Base-by-base conservation (phyloP, 2,888 invertebrate species). In the Nephrotoma appendiculata region DNA sequence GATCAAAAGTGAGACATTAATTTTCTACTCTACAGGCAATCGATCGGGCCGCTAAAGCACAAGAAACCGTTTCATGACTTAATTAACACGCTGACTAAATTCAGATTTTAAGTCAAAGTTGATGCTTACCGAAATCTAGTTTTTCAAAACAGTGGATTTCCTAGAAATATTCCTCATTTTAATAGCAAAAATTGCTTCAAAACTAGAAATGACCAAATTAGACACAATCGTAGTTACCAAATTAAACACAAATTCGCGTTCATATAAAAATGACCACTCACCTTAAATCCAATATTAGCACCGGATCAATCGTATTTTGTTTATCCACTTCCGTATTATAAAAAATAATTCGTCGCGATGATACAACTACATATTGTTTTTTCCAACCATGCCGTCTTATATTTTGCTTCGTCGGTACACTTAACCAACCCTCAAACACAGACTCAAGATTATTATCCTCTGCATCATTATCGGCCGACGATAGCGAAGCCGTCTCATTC, bases 361-460 rank as follows among this genome's bases (percentile, higher is more conserved):
- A 98, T 86, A 99, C 98, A 84, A 99, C 98, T 84, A 99, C 98
- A 91, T 97, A 99, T 91, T 98, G 98, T 90, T 97, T 97, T 92
- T 96, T 97, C 99, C 99, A 99, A 86, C 98, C 98, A 91, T 98
- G 98, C 88, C 98, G 94, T 88, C 97, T 95, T 89, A 98, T 98
- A 91, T 99, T 99, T 92, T 98, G 98, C 90, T 98, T 98, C 91
- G 96, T 97, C 87, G 99, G 99, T 89, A 98, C 95, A 86, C 97
- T 97, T 87, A 99, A 94, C 98, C 98, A 99, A 87, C 99, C 99
- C 92, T 99, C 99, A 89, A 99, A 95, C 88, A 96, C 95, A 89
- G 95, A 94, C 90, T 96, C 96, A n/a, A 42, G n/a, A 52, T 86
- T 52, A 90, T 91, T 91, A 91, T 94, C 95, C 90, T 96, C 96